A percentile compares a stretch with the other conserved stretches of the same genome.
These are phyloP conservation scores for Denticeps clupeoides DNA, from an alignment of 2,797 vertebrate species.

Conservation along the genomic window DNA sequence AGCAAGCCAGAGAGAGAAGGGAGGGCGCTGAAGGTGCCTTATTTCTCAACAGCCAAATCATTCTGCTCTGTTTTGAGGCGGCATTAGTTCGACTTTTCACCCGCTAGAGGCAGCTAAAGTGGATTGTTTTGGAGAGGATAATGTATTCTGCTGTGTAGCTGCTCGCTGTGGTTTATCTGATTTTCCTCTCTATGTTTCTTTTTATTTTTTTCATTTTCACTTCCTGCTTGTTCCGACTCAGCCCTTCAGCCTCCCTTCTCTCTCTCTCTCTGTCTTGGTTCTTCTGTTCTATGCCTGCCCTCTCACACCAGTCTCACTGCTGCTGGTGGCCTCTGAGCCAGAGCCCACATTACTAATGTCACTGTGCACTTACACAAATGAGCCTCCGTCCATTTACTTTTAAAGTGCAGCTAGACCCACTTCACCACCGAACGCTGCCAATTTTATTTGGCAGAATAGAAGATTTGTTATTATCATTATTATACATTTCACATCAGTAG, in stretches of 20 bases:
- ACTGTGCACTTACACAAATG: neutral
- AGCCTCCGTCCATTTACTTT: too few relatives aligned
- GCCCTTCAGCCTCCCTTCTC: conserved; percentile 29
- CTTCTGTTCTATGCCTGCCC: conserved; percentile 2
- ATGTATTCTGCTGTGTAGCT: conserved; percentile 32
- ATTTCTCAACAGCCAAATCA: conserved; percentile 44
- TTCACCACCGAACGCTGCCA: too few relatives aligned
- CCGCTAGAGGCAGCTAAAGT: conserved; percentile 15
- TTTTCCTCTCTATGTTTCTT: conserved; percentile 26
- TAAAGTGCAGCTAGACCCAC: too few relatives aligned
- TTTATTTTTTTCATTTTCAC: conserved; percentile 31
- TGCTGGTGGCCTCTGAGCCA: neutral
- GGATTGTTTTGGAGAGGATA: conserved; percentile 33
- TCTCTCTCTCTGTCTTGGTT: conserved; percentile 19
- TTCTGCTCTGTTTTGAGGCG: neutral
- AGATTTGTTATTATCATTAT: too few relatives aligned
- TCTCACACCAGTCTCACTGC: conserved; percentile 1
- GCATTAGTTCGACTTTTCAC: conserved; percentile 15
- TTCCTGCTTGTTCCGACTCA: conserved; percentile 39
- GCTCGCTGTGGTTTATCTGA: conserved; percentile 34
- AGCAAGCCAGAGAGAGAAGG: conserved; percentile 31
- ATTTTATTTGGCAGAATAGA: too few relatives aligned
- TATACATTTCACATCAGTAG: too few relatives aligned
- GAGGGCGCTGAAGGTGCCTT: conserved; percentile 36
- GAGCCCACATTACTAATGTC: neutral